Evolutionary conservation across 2,797 vertebrate genomes (phyloP).

Genomic region (Enteromius trimaculatus): DNA sequence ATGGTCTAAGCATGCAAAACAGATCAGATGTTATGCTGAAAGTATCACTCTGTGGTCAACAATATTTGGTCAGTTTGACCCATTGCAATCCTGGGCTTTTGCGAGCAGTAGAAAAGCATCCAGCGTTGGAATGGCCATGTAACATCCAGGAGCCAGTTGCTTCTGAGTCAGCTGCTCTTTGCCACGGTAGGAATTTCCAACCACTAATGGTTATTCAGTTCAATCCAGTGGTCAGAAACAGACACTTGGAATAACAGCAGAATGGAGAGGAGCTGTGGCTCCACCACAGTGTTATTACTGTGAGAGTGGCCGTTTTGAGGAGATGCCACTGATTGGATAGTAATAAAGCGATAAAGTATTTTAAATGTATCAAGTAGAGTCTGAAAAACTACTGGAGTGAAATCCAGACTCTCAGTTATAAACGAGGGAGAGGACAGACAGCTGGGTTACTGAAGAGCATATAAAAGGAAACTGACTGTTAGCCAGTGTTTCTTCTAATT

Average conservation of each 20-base stretch:
- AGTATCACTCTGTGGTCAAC: not conserved
- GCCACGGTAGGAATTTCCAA: slow-evolving; percentile 77
- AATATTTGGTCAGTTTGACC: slow-evolving; percentile 9
- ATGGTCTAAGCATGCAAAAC: not conserved
- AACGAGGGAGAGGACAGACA: slow-evolving; percentile 14
- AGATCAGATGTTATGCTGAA: not conserved
- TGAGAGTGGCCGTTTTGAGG: slow-evolving; percentile 54
- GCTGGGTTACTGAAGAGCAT: slow-evolving; percentile 12
- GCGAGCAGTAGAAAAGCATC: not conserved
- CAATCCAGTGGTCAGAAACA: slow-evolving; percentile 76
- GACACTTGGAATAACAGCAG: slow-evolving; percentile 72
- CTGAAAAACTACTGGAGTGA: slow-evolving; percentile 40
- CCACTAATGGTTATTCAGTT: slow-evolving; percentile 75
- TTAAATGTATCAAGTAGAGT: slow-evolving; percentile 12
- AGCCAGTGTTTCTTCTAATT: not conserved
- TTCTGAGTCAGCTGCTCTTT: slow-evolving; percentile 61
- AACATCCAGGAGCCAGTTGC: slow-evolving; percentile 36
- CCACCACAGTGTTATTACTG: slow-evolving; percentile 46
- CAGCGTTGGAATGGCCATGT: slow-evolving; percentile 10
- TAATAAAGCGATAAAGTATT: slow-evolving; percentile 50
- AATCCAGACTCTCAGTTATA: slow-evolving; percentile 18
- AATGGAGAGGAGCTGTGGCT: slow-evolving; percentile 63
- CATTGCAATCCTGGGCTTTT: not conserved
- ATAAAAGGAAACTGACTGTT: not conserved
- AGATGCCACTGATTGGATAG: slow-evolving; percentile 50